phyloP scores from a whole-genome alignment of 2,113 vertebrate species.

The Calidris pugnax region DNA sequence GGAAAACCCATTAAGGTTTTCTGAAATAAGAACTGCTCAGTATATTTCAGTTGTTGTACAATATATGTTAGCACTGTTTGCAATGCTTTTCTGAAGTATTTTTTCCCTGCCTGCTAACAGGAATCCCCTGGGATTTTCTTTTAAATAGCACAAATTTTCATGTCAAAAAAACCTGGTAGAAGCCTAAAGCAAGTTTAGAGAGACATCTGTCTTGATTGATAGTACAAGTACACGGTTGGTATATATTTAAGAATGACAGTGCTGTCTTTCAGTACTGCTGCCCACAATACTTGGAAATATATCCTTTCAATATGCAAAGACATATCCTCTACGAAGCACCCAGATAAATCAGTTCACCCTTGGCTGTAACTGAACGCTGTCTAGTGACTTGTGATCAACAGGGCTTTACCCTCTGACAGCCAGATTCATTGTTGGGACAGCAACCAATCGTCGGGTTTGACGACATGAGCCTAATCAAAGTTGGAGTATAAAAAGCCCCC shows the following conservation, averaged over 20 bases:
- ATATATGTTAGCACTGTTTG: not conserved
- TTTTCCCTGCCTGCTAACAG: not conserved
- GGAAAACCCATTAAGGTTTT: not conserved
- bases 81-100: not conserved
- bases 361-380: conserved; percentile 79
- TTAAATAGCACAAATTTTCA: not conserved
- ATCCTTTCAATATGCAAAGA: conserved; percentile 58
- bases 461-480: conserved; percentile 91
- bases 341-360: conserved; percentile 79
- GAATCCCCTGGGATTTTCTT: not conserved
- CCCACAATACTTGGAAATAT: conserved; percentile 56
- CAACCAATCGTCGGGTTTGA: conserved; percentile 94
- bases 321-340: conserved; percentile 68
- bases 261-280: conserved; percentile 64
- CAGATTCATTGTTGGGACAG: conserved; percentile 92
- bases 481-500: conserved; percentile 94
- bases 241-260: conserved; percentile 63
- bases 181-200: not conserved
- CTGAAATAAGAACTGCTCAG: not conserved
- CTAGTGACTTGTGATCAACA: conserved; percentile 83
- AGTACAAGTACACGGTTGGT: not conserved
- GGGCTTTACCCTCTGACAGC: conserved; percentile 87
- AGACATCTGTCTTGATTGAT: conserved; percentile 10
- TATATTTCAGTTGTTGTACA: not conserved
- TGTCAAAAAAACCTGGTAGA: not conserved